These are phyloP conservation scores for Chloroceryle aenea DNA, from an alignment of 2,113 vertebrate species.

Conservation along the genomic window DNA sequence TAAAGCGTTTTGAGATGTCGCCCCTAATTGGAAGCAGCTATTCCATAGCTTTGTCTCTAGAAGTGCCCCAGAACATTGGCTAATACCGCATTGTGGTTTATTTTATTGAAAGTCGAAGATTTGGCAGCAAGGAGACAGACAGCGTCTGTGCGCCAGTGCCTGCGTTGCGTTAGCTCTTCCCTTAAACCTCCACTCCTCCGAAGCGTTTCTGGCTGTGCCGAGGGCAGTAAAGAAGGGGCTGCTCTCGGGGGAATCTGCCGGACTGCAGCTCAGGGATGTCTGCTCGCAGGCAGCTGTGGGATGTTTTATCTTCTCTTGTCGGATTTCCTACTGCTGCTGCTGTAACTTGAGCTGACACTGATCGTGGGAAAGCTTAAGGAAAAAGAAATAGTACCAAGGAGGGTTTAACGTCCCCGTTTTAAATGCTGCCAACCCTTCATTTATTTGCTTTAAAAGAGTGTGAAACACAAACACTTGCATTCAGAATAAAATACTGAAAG, in stretches of 20 bases:
- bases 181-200: background rate
- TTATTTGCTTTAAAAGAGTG: background rate
- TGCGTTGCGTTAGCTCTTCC: background rate
- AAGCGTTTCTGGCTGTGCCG: background rate
- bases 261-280: background rate
- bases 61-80: background rate
- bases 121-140: background rate
- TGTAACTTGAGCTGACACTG: background rate
- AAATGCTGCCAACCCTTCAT: background rate
- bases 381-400: background rate
- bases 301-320: background rate
- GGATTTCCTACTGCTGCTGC: background rate
- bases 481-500: background rate
- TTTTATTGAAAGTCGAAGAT: background rate
- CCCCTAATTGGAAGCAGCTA: background rate
- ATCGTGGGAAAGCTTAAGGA: background rate
- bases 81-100: rapidly evolving
- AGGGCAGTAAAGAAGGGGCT: background rate
- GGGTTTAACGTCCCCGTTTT: background rate
- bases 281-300: background rate
- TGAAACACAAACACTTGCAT: background rate
- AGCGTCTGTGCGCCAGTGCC: background rate
- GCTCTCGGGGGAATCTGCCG: background rate
- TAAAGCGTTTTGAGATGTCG: background rate
- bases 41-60: background rate